These are phyloP conservation scores for Andricus grossulariae DNA, from an alignment of 1,140 invertebrate species.

Conservation along the genomic window DNA sequence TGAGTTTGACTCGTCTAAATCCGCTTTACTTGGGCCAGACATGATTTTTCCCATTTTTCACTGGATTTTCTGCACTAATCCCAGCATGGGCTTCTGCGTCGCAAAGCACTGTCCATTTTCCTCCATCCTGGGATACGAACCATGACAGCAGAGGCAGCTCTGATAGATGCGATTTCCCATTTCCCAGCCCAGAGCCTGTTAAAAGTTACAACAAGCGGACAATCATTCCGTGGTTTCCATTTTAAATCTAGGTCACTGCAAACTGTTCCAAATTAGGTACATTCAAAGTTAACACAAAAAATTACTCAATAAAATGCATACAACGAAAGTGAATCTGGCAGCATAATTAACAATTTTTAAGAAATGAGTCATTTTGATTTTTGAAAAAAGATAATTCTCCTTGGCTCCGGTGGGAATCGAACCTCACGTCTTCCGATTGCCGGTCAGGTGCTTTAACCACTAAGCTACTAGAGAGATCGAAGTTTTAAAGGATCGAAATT, in stretches of 20 bases:
- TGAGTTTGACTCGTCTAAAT: constrained; percentile 4
- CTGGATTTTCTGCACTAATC: constrained; percentile 36
- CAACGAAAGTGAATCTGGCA: no score
- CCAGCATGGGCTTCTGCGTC: neutral
- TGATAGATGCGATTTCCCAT: constrained; percentile 11
- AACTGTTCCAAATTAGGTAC: no score
- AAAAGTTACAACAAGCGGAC: neutral
- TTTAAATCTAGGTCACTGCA: neutral
- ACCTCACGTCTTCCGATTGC: no score
- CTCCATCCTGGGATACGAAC: neutral
- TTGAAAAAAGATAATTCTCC: no score
- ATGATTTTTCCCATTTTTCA: constrained; percentile 40
- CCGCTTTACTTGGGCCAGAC: neutral
- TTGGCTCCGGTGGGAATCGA: no score
- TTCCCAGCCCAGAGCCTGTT: neutral
- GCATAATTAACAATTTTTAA: no score
- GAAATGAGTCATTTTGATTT: no score
- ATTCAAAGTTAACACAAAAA: no score
- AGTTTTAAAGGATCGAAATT: no score
- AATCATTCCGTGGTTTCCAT: neutral
- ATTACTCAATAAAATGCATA: no score
- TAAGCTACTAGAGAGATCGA: no score
- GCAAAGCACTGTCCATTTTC: constrained; percentile 4
- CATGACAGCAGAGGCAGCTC: neutral
- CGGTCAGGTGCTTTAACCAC: no score